phyloP scores from a whole-genome alignment of 2,113 vertebrate species.

The Bothrops jararaca region DNA sequence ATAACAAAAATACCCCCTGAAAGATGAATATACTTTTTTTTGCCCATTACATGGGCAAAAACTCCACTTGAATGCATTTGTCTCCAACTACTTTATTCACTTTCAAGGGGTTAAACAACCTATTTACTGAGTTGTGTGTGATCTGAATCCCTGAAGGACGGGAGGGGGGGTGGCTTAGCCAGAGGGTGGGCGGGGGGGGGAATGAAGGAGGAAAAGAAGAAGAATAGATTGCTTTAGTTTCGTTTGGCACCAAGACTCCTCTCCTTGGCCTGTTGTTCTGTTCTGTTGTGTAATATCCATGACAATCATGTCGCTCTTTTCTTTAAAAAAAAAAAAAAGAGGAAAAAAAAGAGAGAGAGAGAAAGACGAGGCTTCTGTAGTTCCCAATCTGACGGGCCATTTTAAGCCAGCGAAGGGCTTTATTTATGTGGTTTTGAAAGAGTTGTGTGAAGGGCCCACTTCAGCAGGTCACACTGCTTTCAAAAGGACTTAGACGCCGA shows the following conservation, averaged over 20 bases:
- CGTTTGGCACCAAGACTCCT: slow-evolving; percentile 89
- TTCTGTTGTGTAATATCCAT: slow-evolving; percentile 98
- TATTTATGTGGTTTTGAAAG: slow-evolving; percentile 99
- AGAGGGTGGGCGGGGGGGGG: not conserved
- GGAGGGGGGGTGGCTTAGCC: not conserved
- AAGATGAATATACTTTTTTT: slow-evolving; percentile 74
- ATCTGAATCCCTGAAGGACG: slow-evolving; percentile 78
- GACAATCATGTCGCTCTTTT: slow-evolving; percentile 96
- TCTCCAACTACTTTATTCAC: slow-evolving; percentile 87
- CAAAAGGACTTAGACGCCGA: slow-evolving; percentile 90
- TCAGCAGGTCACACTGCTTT: slow-evolving; percentile 87
- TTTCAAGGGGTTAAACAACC: slow-evolving; percentile 99
- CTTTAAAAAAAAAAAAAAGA: not conserved
- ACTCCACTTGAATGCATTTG: slow-evolving; percentile 94
- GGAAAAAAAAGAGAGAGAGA: not conserved
- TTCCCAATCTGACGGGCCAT: slow-evolving; percentile 93
- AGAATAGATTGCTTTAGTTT: slow-evolving; percentile 86
- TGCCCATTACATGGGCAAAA: slow-evolving; percentile 81
- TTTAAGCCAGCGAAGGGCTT: slow-evolving; percentile 97
- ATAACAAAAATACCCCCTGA: not conserved
- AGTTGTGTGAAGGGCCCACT: slow-evolving; percentile 92
- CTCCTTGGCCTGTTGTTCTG: slow-evolving; percentile 90
- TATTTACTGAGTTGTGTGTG: slow-evolving; percentile 97
- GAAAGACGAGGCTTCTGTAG: slow-evolving; percentile 79
- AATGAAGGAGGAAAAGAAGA: not conserved